phyloP scores from a whole-genome alignment of 2,888 invertebrate species.

The Microplitis deprimator region DNA sequence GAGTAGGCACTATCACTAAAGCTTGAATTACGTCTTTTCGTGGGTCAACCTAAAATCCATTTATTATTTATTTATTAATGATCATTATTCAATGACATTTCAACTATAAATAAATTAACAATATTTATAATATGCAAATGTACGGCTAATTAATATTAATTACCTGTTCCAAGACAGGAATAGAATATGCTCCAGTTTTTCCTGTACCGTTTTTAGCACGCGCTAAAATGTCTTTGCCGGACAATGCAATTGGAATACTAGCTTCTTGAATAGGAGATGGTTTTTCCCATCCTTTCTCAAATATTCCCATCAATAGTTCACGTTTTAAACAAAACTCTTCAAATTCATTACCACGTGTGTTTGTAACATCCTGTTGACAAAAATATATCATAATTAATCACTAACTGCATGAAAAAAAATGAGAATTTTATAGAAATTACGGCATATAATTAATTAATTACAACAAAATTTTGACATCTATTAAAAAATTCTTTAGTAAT shows the following conservation, averaged over 20 bases:
- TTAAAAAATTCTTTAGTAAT: too few species aligned
- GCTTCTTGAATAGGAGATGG: constrained; percentile 99
- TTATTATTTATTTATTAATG: background rate
- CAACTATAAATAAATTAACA: background rate
- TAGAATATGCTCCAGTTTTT: constrained; percentile 99
- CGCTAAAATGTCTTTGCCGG: constrained; percentile 97
- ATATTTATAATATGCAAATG: background rate
- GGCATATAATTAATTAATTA: too few species aligned
- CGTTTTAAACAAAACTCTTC: constrained; percentile 99
- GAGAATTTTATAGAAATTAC: too few species aligned
- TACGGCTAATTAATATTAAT: constrained; percentile 9
- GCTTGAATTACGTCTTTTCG: constrained; percentile 96
- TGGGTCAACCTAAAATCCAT: constrained; percentile 78
- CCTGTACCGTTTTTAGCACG: constrained; percentile 99
- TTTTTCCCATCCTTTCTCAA: constrained; percentile 99
- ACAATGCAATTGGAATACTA: constrained; percentile 97
- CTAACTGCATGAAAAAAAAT: background rate
- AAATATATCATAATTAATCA: constrained; percentile 1
- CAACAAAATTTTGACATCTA: too few species aligned
- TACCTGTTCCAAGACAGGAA: constrained; percentile 95
- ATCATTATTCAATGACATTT: background rate
- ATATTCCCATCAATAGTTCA: constrained; percentile 99
- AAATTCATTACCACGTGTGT: constrained; percentile 99
- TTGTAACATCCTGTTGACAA: constrained; percentile 91
- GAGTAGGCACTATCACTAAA: constrained; percentile 97